phyloP scores from a whole-genome alignment of 1,140 invertebrate species.

The Bombus affinis region DNA sequence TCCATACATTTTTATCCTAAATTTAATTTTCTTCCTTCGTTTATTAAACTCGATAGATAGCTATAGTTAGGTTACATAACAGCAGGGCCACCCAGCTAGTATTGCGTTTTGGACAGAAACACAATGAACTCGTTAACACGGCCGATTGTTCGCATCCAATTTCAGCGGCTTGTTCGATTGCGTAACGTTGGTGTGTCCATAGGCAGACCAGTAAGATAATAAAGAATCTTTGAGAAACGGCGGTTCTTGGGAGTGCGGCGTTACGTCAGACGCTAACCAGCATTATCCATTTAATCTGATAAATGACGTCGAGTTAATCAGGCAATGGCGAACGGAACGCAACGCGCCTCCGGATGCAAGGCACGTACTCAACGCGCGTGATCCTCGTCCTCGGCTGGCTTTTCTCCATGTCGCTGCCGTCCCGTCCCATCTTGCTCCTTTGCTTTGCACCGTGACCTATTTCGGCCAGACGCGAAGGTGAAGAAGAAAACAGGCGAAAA shows the following conservation, averaged over 20 bases:
- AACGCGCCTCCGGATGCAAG: constrained; percentile 28
- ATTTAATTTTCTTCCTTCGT: neutral
- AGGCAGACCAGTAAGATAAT: neutral
- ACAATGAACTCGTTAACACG: constrained; percentile 42
- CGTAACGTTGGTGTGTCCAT: neutral
- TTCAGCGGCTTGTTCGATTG: neutral
- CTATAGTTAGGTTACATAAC: neutral
- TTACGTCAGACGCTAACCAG: constrained; percentile 28
- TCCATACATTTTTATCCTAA: neutral
- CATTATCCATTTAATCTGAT: constrained; percentile 52
- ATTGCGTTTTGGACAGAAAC: constrained; percentile 15
- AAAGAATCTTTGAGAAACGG: constrained; percentile 37
- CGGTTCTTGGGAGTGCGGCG: neutral
- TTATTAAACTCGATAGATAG: neutral
- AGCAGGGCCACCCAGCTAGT: no score
- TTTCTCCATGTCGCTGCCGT: constrained; percentile 12
- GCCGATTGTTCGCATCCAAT: constrained; percentile 25
- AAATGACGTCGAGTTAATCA: constrained; percentile 47
- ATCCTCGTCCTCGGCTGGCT: constrained; percentile 32
- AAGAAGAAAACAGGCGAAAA: neutral
- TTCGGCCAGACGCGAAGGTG: constrained; percentile 1
- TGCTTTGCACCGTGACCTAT: constrained; percentile 37
- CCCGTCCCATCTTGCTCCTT: constrained; percentile 13
- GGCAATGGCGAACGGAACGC: constrained; percentile 32
- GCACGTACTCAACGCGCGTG: constrained; percentile 46